Percentiles rank a stretch among this genome's conserved stretches.
These are phyloP conservation scores for Dicyrtomina minuta DNA, from an alignment of 2,888 invertebrate genomes.

Conservation along the genomic window DNA sequence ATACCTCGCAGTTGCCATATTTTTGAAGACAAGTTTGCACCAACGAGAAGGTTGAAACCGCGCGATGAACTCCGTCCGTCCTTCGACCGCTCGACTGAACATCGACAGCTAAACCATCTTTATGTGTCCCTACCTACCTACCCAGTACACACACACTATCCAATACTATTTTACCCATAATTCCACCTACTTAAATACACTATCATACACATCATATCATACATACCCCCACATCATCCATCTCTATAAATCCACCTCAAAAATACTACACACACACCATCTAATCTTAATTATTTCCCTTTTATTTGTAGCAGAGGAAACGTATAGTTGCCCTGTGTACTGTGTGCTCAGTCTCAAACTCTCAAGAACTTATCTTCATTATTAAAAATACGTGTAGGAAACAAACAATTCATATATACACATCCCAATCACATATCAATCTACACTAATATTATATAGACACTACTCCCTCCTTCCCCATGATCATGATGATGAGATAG, in stretches of 20 bases:
- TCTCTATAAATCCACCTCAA: neutral
- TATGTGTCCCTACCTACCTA: neutral
- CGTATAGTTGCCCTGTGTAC: too few species aligned
- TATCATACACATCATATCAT: neutral
- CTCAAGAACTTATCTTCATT: too few species aligned
- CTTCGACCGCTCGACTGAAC: slow-evolving; percentile 26
- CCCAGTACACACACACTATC: too few species aligned
- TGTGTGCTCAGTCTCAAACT: too few species aligned
- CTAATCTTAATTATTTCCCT: slow-evolving; percentile 21
- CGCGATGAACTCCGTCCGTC: slow-evolving; percentile 31
- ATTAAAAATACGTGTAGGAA: too few species aligned
- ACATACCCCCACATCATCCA: neutral
- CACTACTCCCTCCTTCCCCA: too few species aligned
- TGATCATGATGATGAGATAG: too few species aligned
- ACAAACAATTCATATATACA: too few species aligned
- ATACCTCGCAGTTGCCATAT: slow-evolving; percentile 25
- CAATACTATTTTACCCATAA: too few species aligned
- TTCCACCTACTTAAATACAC: neutral
- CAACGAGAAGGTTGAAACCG: slow-evolving; percentile 30
- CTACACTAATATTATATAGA: too few species aligned
- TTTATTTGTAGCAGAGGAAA: slow-evolving; percentile 6
- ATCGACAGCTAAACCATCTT: slow-evolving; percentile 20
- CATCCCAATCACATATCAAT: too few species aligned
- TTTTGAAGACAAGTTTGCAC: slow-evolving; percentile 31
- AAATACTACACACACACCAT: slow-evolving; percentile 11